Evolutionary conservation across 2,888 invertebrate genomes (phyloP).

Genomic region (Actias luna): DNA sequence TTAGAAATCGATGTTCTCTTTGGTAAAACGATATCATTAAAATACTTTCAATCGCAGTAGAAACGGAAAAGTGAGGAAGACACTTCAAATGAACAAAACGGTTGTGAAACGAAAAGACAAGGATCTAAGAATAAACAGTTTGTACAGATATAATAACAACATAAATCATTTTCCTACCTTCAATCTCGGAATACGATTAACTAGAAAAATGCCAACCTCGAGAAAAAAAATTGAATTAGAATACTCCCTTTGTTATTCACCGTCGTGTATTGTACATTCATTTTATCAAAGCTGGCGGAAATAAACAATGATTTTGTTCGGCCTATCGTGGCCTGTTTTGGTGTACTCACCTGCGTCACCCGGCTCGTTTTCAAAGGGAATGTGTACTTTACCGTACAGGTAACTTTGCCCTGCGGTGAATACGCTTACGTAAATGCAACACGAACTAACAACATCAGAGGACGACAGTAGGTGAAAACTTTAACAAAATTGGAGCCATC

Average conservation of each 20-base stretch:
- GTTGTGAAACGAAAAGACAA: not conserved
- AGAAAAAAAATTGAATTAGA: slow-evolving; percentile 48
- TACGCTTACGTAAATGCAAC: slow-evolving; percentile 18
- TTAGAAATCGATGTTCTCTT: slow-evolving; percentile 4
- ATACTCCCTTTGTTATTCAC: slow-evolving; percentile 53
- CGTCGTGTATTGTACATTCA: slow-evolving; percentile 52
- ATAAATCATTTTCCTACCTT: slow-evolving; percentile 25
- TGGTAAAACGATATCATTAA: not conserved
- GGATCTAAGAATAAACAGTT: slow-evolving; percentile 6
- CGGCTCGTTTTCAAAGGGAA: slow-evolving; percentile 19
- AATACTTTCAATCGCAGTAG: not conserved
- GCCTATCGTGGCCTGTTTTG: slow-evolving; percentile 15
- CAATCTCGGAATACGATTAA: slow-evolving; percentile 41
- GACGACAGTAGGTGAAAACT: not conserved
- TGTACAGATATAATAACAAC: not conserved
- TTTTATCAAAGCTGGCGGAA: slow-evolving; percentile 59
- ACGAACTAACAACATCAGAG: not conserved
- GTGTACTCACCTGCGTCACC: slow-evolving; percentile 11
- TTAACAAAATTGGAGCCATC: not conserved
- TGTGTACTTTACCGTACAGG: slow-evolving; percentile 24
- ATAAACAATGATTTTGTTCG: slow-evolving; percentile 47
- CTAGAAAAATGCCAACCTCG: slow-evolving; percentile 46
- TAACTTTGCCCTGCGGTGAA: slow-evolving; percentile 27
- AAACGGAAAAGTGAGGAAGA: not conserved
- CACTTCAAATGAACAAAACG: not conserved